Evolutionary conservation across 2,797 vertebrate species (phyloP).

Genomic region (Phoeniculus purpureus): DNA sequence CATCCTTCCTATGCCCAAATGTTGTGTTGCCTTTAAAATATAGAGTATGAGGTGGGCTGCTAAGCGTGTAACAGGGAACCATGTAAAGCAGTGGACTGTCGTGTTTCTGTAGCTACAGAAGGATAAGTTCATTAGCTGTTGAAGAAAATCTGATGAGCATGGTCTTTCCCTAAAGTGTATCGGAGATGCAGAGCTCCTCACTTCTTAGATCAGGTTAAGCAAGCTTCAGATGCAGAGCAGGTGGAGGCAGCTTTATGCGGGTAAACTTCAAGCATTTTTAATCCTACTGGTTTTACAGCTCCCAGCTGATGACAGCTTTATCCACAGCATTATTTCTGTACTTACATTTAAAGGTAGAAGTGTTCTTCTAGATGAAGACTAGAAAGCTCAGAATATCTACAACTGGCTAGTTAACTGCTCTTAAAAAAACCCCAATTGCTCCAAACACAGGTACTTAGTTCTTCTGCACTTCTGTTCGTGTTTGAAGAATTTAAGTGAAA

Average conservation of each 20-base stretch:
- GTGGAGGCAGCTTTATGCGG: not conserved
- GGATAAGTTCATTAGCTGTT: not conserved
- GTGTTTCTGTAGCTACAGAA: not conserved
- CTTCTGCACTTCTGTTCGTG: not conserved
- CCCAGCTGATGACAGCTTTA: not conserved
- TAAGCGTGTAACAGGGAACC: not conserved
- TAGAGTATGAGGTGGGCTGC: not conserved
- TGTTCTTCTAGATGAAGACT: not conserved
- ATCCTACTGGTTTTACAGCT: not conserved
- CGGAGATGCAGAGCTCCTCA: not conserved
- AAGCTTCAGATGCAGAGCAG: not conserved
- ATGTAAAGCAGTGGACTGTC: not conserved
- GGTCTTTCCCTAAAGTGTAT: not conserved
- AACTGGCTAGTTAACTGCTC: not conserved
- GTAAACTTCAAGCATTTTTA: not conserved
- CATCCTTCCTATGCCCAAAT: not conserved
- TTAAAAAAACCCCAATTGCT: not conserved
- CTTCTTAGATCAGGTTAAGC: not conserved
- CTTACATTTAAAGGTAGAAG: not conserved
- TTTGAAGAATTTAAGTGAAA: not conserved
- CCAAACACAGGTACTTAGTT: not conserved
- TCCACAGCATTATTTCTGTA: not conserved
- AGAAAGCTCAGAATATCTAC: not conserved
- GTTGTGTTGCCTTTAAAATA: not conserved
- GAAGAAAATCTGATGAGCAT: not conserved